These are phyloP conservation scores for Bombyx mori DNA, from an alignment of 1,140 invertebrate genomes.

Conservation along the genomic window DNA sequence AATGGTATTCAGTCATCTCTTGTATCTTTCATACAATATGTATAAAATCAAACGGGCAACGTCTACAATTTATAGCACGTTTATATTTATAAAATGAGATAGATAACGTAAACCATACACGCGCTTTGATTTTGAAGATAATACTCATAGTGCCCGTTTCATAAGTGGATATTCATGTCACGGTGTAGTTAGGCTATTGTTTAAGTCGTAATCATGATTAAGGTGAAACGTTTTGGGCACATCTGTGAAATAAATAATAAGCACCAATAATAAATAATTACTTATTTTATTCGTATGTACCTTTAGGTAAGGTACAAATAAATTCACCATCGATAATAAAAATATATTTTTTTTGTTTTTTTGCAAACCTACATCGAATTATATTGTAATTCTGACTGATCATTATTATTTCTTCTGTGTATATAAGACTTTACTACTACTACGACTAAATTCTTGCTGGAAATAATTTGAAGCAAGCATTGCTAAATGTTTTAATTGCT, in stretches of 20 bases:
- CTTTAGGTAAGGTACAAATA: too few relatives aligned
- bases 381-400: too few relatives aligned
- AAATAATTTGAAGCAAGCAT: too few relatives aligned
- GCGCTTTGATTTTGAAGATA: conserved; percentile 15
- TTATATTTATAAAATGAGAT: conserved; percentile 14
- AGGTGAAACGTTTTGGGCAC: conserved; percentile 18
- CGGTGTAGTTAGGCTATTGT: conserved; percentile 23
- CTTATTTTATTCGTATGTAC: too few relatives aligned
- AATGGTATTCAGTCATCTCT: background rate
- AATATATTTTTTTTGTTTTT: too few relatives aligned
- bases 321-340: too few relatives aligned
- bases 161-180: conserved; percentile 22
- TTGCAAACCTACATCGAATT: too few relatives aligned
- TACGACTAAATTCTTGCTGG: too few relatives aligned
- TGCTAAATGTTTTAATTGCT: too few relatives aligned
- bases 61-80: background rate
- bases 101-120: conserved; percentile 13
- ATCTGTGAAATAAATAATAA: background rate
- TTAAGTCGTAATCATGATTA: conserved; percentile 18
- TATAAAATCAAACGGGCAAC: background rate
- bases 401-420: too few relatives aligned
- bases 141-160: conserved; percentile 22
- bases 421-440: too few relatives aligned
- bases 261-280: too few relatives aligned
- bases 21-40: background rate